phyloP scores from a whole-genome alignment of 1,140 invertebrate species.

The Globodera rostochiensis region DNA sequence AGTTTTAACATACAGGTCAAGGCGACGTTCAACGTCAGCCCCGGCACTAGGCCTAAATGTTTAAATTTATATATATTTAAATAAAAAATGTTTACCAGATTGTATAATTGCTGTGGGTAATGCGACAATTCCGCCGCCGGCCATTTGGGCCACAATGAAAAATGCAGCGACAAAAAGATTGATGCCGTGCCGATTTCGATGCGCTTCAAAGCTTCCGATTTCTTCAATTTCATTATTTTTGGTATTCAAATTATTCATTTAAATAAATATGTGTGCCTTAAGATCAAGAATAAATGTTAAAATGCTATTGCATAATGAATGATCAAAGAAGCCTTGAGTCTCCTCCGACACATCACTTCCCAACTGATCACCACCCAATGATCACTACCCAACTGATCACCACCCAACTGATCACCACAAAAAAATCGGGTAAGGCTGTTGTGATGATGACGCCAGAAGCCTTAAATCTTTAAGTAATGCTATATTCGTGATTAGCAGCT shows the following conservation, averaged over 20 bases:
- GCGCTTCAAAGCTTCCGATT: not conserved
- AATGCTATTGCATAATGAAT: too few relatives aligned
- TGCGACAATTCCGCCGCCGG: conserved; percentile 76
- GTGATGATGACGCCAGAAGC: too few relatives aligned
- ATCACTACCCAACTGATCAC: too few relatives aligned
- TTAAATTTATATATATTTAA: conserved; percentile 61
- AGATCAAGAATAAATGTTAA: too few relatives aligned
- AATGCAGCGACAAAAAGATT: conserved; percentile 57
- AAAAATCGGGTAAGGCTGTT: too few relatives aligned
- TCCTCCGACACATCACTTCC: too few relatives aligned
- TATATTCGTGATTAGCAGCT: too few relatives aligned
- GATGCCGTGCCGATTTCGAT: conserved; percentile 20
- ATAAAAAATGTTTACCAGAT: conserved; percentile 69
- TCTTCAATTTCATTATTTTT: not conserved
- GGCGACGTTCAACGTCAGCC: not conserved
- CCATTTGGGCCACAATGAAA: conserved; percentile 77
- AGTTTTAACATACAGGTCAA: not conserved
- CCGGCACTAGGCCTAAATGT: conserved; percentile 3
- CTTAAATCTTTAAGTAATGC: too few relatives aligned
- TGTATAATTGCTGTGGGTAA: conserved; percentile 74
- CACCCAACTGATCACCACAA: too few relatives aligned
- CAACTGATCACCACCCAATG: too few relatives aligned
- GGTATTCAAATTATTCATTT: not conserved
- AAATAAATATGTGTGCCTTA: not conserved
- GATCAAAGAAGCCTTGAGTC: too few relatives aligned